Evolutionary conservation across 2,888 invertebrate genomes (phyloP), one percentile per base, ranked within the genome.

Genomic region (Sicus ferrugineus): DNA sequence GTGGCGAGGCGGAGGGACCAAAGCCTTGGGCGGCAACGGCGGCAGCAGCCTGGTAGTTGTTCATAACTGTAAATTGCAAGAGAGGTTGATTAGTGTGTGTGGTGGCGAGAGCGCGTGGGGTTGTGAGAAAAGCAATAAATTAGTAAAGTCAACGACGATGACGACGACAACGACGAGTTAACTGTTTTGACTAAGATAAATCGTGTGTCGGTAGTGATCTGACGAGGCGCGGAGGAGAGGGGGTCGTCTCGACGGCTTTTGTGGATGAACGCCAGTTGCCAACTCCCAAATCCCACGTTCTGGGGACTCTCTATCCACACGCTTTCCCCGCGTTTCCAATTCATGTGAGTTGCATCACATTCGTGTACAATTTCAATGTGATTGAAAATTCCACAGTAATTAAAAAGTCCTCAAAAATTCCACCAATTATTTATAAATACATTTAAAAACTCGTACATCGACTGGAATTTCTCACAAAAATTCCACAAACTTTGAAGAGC

Each of bases 41-140:
- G 76, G 90, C 90, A 70, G 93, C 93, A 82, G 94, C 93, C 84
- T 94, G 94, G 87, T 96, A 96, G 90, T 95, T 96, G 89, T 95
- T 95, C 94, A 97, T 96, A 88, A 97, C 96, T 95, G 92, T 78
- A 89, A 75, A 59, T 48, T 16, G n/a, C 21, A 30, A 21, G 50
- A 61, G 19, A 14, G 52, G n/a, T 62, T 11, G 16, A 59, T 28
- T 21, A 21, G 50, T 16, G 14, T 64, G 28, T 7, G 9, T 48
- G 26, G 34, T 28, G 56, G 16, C 63, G 7, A 61, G 21, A 16
- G n/a, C 14, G 46, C 14, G 46, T 9, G 46, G 46, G 46, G 19
- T 14, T n/a, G 46, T 54, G 54, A 54, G 34, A 3, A 59, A 54
- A 54, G 52, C n/a, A 64, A 64, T 50, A 19, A 50, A 31, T 30